Conservation (phyloP, 2,888 invertebrate genomes). For the Ashinkailepas kermadecensis region DNA sequence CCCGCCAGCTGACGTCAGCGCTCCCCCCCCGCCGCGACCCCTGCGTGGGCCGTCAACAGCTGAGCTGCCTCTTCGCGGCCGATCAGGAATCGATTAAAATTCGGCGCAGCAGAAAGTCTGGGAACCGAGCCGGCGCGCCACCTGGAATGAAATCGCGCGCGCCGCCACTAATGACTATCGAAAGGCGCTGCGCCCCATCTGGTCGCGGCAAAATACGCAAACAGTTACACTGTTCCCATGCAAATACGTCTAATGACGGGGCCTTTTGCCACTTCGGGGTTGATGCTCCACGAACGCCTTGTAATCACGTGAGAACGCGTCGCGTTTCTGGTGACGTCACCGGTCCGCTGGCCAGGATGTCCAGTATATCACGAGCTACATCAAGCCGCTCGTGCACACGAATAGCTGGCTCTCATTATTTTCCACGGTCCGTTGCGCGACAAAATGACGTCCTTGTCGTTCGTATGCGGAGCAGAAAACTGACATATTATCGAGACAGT, state of each 20-base stretch:
- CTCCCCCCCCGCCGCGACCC: neutral
- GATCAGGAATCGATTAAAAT: constrained; percentile 19
- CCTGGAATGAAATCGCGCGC: constrained; percentile 4
- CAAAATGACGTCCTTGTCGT: neutral
- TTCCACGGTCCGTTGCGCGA: neutral
- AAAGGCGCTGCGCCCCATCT: neutral
- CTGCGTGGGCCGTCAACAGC: neutral
- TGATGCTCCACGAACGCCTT: neutral
- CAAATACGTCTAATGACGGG: neutral
- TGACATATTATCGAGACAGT: neutral
- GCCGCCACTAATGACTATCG: neutral
- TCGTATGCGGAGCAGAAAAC: constrained; percentile 5
- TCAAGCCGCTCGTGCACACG: neutral
- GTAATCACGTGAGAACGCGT: neutral
- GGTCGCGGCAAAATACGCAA: constrained; percentile 1
- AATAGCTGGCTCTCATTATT: neutral
- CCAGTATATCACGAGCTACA: neutral
- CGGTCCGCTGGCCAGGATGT: neutral
- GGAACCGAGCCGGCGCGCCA: neutral
- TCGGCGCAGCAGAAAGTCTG: neutral
- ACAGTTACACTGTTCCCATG: constrained; percentile 19
- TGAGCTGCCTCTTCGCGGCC: neutral
- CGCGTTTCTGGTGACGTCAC: neutral
- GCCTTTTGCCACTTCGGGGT: neutral
- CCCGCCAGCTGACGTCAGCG: neutral